phyloP scores from a whole-genome alignment of 2,113 vertebrate genomes.

The Erythrolamprus reginae region DNA sequence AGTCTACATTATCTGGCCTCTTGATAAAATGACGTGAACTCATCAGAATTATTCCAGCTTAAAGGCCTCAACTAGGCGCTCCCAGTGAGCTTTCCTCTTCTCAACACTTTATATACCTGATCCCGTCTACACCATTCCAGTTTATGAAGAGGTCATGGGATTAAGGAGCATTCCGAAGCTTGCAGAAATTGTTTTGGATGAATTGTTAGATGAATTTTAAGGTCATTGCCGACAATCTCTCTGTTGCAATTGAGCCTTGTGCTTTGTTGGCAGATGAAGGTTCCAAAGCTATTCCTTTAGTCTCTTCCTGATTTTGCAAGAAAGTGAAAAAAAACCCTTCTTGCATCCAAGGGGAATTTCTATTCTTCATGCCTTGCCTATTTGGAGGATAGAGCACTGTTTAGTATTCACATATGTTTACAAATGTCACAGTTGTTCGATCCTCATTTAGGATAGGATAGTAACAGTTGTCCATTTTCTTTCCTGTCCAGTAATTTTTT shows the following conservation, averaged over 20 bases:
- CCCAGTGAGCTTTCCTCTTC: neutral
- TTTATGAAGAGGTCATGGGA: neutral
- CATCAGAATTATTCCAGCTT: neutral
- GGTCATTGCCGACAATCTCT: neutral
- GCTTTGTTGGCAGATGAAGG: neutral
- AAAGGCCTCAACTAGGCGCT: neutral
- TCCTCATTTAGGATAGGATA: neutral
- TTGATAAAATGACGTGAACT: neutral
- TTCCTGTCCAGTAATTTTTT: neutral
- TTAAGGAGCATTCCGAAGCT: neutral
- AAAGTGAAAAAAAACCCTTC: neutral
- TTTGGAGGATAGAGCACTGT: neutral
- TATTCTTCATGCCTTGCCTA: neutral
- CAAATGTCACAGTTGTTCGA: neutral
- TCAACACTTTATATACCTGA: neutral
- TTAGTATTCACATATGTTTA: neutral
- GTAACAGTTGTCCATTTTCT: neutral
- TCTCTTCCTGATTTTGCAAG: slow-evolving; percentile 9
- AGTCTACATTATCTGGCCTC: neutral
- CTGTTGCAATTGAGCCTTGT: neutral
- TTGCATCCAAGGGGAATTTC: neutral
- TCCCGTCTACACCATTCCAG: neutral
- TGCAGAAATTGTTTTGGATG: neutral
- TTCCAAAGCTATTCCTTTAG: neutral
- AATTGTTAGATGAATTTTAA: neutral